phyloP scores from a whole-genome alignment of 1,140 invertebrate species.

The Callitettix versicolor region DNA sequence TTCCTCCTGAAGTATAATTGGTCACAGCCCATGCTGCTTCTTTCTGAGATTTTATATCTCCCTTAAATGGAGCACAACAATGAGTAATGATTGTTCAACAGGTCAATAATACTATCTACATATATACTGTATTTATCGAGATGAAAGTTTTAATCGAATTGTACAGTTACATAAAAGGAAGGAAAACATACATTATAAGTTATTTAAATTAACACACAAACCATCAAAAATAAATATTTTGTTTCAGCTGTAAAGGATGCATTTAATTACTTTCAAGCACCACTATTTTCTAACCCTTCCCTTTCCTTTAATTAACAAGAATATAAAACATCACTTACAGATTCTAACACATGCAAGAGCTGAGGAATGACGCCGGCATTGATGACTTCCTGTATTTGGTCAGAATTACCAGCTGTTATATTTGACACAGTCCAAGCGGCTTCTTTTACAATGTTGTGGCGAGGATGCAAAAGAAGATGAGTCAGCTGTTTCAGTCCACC shows the following conservation, averaged over 20 bases:
- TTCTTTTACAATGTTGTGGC: conserved; percentile 72
- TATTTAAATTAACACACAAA: too few relatives aligned
- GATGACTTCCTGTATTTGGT: conserved; percentile 66
- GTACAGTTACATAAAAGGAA: too few relatives aligned
- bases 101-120: too few relatives aligned
- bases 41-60: conserved; percentile 66
- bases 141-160: too few relatives aligned
- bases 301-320: conserved; percentile 1
- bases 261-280: too few relatives aligned
- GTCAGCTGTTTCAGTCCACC: conserved; percentile 64
- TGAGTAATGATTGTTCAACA: background rate
- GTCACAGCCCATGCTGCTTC: conserved; percentile 74
- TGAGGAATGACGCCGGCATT: conserved; percentile 54
- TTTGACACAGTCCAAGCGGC: conserved; percentile 77
- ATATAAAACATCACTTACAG: conserved; percentile 34
- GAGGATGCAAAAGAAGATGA: conserved; percentile 60
- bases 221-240: too few relatives aligned
- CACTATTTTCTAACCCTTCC: too few relatives aligned
- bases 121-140: too few relatives aligned
- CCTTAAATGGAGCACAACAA: conserved; percentile 36
- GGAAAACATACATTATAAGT: too few relatives aligned
- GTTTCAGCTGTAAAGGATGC: too few relatives aligned
- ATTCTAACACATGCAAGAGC: conserved; percentile 54
- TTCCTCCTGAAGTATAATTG: conserved; percentile 67
- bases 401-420: conserved; percentile 63